Evolutionary conservation across 1,140 invertebrate genomes (phyloP).

Genomic region (Drosophila willistoni): DNA sequence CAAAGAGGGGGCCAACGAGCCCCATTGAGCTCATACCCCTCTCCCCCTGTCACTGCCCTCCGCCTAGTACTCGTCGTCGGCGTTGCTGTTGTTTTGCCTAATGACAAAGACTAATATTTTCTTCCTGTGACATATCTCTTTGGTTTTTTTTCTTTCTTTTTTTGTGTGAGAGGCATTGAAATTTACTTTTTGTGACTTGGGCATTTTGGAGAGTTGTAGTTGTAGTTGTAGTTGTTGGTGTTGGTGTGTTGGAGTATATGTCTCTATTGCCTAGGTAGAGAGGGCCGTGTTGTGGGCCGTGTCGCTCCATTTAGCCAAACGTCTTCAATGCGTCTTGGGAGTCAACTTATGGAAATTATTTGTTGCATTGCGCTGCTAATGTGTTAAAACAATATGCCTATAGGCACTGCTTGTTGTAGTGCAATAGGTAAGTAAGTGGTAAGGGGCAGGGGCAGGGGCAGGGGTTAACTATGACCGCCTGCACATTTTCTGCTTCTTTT

Average conservation of each 20-base stretch:
- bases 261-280: conserved; percentile 24
- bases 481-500: conserved; percentile 52
- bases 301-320: conserved; percentile 59
- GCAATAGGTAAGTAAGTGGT: neutral
- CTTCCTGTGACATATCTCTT: conserved; percentile 82
- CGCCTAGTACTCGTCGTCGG: conserved; percentile 21
- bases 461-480: conserved; percentile 31
- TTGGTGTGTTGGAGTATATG: neutral
- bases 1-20: neutral
- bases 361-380: conserved; percentile 83
- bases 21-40: no score
- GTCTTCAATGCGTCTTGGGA: conserved; percentile 18
- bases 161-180: conserved; percentile 55
- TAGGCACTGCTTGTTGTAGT: conserved; percentile 8
- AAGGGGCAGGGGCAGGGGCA: neutral
- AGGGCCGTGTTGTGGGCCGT: neutral
- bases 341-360: conserved; percentile 80
- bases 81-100: conserved; percentile 61
- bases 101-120: conserved; percentile 83
- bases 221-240: neutral
- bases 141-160: conserved; percentile 1
- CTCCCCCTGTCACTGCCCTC: neutral
- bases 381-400: conserved; percentile 82
- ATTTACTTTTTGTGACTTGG: conserved; percentile 55
- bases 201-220: conserved; percentile 38